Base-by-base conservation (phyloP, 2,113 vertebrate species). In the Sapayoa aenigma region DNA sequence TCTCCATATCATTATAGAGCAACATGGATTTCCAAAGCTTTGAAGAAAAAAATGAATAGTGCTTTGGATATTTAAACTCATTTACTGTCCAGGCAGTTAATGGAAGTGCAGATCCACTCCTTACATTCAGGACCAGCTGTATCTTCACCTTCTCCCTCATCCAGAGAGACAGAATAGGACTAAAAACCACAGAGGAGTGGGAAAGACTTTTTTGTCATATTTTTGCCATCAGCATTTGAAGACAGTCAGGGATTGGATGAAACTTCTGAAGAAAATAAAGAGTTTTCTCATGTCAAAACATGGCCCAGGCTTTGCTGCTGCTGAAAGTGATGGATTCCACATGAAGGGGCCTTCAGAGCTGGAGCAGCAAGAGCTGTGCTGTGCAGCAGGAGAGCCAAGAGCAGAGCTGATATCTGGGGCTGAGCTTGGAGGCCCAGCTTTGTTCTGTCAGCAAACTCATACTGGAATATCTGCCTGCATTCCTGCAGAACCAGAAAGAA, bases 181-280 rank as follows among this genome's bases (percentile, higher is more conserved):
- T 89, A 44, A 41, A 37, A 73, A 14, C 30, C 22, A 50, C 8
- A 50, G 67, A 86, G 75, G 71, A 91, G 55, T 35, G 42, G 52
- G 47, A 92, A 69, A 66, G 55, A 58, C 58, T 12, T 33, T 68
- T 87, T 73, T 66, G 39, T 81, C 72, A 55, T 72, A 82, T 73
- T 93, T 92, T 93, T 92, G 82, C 65, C 56, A 93, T 41, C 41
- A 55, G 80, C 73, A 66, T 83, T 68, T 49, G 68, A 79, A 87
- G 75, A 68, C 41, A 63, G 50, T 14, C 2, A 11, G 41, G 58
- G 83, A 50, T 63, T 75, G 37, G 30, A 74, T 14, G 41, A 89
- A 49, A 9, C 12, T 85, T 53, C 39, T 39, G 41, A 80, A 80
- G 72, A 71, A 91, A 74, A 88, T 30, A 68, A 72, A 90, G 68